Evolutionary conservation across 2,797 vertebrate species (phyloP).

Genomic region (Florisuga fusca): DNA sequence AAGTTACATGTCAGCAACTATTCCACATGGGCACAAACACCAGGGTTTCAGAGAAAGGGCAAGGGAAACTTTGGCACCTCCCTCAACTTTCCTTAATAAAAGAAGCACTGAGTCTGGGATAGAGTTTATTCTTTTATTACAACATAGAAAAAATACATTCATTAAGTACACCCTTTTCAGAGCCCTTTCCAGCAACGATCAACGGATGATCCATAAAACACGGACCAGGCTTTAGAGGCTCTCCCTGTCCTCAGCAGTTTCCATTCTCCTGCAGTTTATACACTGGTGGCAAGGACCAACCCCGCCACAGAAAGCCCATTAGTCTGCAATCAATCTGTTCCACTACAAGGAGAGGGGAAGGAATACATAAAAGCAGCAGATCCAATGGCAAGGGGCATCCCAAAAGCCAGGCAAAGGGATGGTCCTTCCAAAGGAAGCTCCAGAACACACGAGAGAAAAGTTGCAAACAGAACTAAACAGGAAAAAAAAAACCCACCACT

Average conservation of each 20-base stretch:
- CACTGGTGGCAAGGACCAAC: background rate
- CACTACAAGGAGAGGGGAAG: background rate
- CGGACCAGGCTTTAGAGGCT: background rate
- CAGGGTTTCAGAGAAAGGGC: background rate
- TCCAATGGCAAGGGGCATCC: background rate
- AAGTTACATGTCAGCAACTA: background rate
- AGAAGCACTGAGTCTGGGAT: background rate
- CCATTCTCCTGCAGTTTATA: background rate
- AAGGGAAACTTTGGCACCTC: background rate
- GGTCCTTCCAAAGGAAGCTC: background rate
- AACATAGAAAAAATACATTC: background rate
- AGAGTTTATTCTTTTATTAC: constrained; percentile 27
- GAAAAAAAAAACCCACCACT: background rate
- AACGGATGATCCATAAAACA: background rate
- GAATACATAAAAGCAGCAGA: background rate
- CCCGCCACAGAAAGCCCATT: background rate
- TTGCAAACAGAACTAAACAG: background rate
- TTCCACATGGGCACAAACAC: background rate
- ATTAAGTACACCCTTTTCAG: background rate
- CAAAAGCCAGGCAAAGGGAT: background rate
- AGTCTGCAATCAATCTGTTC: background rate
- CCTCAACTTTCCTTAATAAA: background rate
- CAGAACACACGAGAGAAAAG: background rate
- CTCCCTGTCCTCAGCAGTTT: background rate
- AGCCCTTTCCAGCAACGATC: background rate